These are phyloP conservation scores for Esox niger DNA, from an alignment of 2,113 vertebrate genomes.

Conservation along the genomic window DNA sequence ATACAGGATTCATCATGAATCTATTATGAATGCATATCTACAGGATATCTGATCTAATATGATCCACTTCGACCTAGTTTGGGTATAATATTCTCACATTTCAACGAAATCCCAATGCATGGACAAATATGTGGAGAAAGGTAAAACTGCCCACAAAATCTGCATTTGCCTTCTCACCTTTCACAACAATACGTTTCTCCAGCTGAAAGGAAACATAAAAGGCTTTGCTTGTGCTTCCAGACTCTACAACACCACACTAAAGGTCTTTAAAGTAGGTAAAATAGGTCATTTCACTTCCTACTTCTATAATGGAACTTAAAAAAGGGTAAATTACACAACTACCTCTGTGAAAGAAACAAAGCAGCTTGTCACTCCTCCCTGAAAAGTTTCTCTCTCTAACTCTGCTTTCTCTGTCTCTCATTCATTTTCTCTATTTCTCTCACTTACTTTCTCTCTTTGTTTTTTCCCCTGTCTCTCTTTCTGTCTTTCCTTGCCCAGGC, in stretches of 20 bases:
- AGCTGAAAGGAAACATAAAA: neutral
- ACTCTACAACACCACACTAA: constrained; percentile 15
- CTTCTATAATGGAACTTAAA: constrained; percentile 61
- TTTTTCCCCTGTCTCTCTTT: too few relatives aligned
- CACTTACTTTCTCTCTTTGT: too few relatives aligned
- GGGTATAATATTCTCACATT: too few relatives aligned
- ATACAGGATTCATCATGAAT: too few relatives aligned
- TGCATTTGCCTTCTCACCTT: constrained; percentile 2
- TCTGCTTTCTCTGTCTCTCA: too few relatives aligned
- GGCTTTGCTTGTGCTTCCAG: constrained; percentile 31
- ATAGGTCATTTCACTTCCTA: constrained; percentile 57
- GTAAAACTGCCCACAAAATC: neutral
- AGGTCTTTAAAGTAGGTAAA: constrained; percentile 35
- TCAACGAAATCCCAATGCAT: neutral
- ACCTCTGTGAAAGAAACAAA: constrained; percentile 52
- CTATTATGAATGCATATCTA: too few relatives aligned
- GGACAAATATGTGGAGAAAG: neutral
- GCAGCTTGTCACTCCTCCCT: constrained; percentile 70
- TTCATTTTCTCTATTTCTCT: too few relatives aligned
- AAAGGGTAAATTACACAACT: constrained; percentile 41
- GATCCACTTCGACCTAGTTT: neutral
- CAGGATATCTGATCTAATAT: neutral
- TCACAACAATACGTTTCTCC: neutral
- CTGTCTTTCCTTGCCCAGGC: constrained; percentile 36
- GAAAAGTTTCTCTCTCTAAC: constrained; percentile 68